A percentile compares a stretch with the other conserved stretches of the same genome.
Evolutionary conservation across 2,888 invertebrate genomes (phyloP).

Genomic region (Mesochorus sp.): DNA sequence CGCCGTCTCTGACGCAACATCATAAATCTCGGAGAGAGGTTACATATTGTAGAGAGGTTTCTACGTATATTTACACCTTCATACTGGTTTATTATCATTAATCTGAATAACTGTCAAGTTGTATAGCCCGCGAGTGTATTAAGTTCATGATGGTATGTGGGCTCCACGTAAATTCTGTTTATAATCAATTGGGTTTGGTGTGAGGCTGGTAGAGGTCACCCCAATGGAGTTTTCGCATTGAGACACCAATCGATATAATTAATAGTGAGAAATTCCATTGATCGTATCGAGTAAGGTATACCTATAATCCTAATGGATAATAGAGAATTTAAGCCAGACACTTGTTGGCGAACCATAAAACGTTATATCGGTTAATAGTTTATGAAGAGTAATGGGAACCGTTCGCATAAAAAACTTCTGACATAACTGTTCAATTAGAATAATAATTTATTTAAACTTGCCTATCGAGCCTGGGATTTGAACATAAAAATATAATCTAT

Average conservation of each 20-base stretch:
- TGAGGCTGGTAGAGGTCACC: not conserved
- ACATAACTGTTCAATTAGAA: not conserved
- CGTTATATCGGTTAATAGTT: not conserved
- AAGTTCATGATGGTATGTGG: not conserved
- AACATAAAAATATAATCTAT: too few species aligned
- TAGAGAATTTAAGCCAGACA: not conserved
- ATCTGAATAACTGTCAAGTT: conserved; percentile 16
- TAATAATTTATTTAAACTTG: not conserved
- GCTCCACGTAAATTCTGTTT: conserved; percentile 8
- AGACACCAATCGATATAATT: conserved; percentile 39
- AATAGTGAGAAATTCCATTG: conserved; percentile 6
- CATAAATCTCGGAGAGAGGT: not conserved
- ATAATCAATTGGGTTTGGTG: conserved; percentile 3
- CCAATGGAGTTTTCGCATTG: conserved; percentile 9
- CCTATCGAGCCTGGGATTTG: too few species aligned
- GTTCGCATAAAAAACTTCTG: too few species aligned
- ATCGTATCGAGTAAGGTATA: not conserved
- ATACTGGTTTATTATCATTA: not conserved
- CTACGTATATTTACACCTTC: not conserved
- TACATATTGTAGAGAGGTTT: not conserved
- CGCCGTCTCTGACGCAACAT: not conserved
- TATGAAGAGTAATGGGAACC: too few species aligned
- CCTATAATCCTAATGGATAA: not conserved
- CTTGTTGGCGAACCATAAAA: not conserved
- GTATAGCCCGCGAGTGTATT: not conserved